Percentiles rank a stretch among this genome's conserved stretches.
These are phyloP conservation scores for Grus americana DNA, from an alignment of 2,113 vertebrate genomes.

Conservation along the genomic window DNA sequence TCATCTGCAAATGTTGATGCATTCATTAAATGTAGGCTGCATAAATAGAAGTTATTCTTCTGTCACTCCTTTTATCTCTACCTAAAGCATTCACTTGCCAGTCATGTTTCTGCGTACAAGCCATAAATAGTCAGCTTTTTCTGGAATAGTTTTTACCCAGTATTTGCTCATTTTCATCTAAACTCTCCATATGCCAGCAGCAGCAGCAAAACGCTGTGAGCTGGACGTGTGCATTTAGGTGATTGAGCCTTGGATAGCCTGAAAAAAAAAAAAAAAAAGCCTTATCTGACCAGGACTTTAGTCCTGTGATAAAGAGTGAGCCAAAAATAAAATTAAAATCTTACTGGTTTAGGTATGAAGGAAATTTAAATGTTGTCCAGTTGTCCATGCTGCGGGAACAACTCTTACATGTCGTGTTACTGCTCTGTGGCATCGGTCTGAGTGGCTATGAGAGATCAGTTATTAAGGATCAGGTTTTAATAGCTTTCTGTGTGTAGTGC, in stretches of 20 bases:
- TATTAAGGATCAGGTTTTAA: not conserved
- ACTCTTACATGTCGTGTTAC: fast-evolving
- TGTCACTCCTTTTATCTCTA: conserved; percentile 35
- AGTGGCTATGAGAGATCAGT: not conserved
- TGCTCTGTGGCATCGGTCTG: not conserved
- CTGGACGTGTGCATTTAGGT: not conserved
- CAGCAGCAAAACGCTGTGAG: not conserved
- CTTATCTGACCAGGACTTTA: not conserved
- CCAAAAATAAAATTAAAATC: not conserved
- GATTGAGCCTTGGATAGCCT: not conserved
- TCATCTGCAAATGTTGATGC: not conserved
- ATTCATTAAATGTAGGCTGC: not conserved
- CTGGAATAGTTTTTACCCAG: not conserved
- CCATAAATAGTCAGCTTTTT: conserved; percentile 41
- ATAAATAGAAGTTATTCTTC: conserved; percentile 21
- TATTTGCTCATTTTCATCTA: not conserved
- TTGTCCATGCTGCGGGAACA: not conserved
- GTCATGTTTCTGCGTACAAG: not conserved
- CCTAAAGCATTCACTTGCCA: conserved; percentile 2
- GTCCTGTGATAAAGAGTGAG: not conserved
- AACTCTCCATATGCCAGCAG: not conserved
- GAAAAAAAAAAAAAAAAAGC: not conserved
- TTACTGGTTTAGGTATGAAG: not conserved
- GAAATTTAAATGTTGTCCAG: fast-evolving
- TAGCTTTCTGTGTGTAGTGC: not conserved